Conservation (phyloP, 2,888 invertebrate species). For the Tenthredo scrophulariae region DNA sequence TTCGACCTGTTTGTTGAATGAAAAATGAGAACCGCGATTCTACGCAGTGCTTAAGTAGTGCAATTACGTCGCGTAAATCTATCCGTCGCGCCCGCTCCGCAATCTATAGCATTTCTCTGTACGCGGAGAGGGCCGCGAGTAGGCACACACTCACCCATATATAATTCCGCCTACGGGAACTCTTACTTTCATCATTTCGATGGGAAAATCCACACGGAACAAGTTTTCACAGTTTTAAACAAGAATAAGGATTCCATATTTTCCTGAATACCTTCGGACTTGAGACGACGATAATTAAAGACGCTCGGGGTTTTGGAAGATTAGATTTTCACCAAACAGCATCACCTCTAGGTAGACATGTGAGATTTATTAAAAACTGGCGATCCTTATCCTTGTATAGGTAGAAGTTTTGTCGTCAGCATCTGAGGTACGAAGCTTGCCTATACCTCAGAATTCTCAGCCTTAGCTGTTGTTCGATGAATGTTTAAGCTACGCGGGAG, state of each 20-base stretch:
- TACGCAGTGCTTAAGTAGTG: conserved; percentile 42
- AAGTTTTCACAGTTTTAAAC: neutral
- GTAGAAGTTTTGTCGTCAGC: conserved; percentile 7
- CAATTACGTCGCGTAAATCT: conserved; percentile 55
- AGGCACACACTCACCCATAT: neutral
- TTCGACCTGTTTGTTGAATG: conserved; percentile 49
- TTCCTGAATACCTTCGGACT: no score
- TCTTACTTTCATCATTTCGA: neutral
- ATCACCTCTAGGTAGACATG: neutral
- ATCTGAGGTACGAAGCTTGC: neutral
- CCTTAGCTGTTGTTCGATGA: conserved; percentile 38
- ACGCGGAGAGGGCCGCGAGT: neutral
- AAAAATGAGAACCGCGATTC: conserved; percentile 49
- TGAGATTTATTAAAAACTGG: neutral
- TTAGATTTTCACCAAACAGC: neutral
- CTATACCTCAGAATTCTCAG: conserved; percentile 39
- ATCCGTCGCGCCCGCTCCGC: conserved; percentile 32
- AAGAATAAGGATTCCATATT: neutral
- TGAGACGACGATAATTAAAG: neutral
- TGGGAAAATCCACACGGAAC: neutral
- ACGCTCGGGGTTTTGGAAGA: neutral
- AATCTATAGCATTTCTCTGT: conserved; percentile 20
- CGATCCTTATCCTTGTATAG: neutral
- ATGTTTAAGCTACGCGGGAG: conserved; percentile 41
- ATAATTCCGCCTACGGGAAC: neutral